Evolutionary conservation across 2,888 invertebrate genomes (phyloP), one percentile per base, ranked within the genome.

Genomic region (Caenorhabditis angaria): DNA sequence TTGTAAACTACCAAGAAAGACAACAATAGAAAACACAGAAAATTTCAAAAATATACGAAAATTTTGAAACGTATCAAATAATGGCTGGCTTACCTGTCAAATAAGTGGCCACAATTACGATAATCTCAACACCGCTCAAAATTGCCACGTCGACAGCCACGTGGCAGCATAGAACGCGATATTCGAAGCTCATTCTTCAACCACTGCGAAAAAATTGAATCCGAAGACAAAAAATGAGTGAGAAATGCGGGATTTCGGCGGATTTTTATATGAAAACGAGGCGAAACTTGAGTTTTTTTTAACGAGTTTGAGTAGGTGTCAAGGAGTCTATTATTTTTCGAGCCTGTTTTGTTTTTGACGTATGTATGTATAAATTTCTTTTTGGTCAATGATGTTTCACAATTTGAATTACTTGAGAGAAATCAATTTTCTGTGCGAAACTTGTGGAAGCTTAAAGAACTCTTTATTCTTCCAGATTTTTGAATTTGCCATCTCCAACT

Each of bases 81-180:
- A n/a, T n/a, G n/a, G n/a, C n/a, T n/a, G n/a, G n/a, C 20, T 54
- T 29, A 80, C 80, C 76, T 67, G 78, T 75, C 51, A 80, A 61
- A 55, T 78, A 80, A 12, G 76, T 69, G 1, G 63, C 27, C 1
- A 77, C 66, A 61, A 80, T 78, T 12, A 75, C 75, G 18, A 75
- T 63, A 12, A 76, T 65, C 60, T 80, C 80, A 27, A 72, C 24
- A 2, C 71, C 61, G 41, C 77, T 67, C 58, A 78, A 63, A 18
- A 78, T 53, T 0, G 78, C 69, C 10, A 77, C 71, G 28, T 76
- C 75, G 14, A 78, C 75, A n/a, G 72, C 72, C 55, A 80, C 78
- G 61, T 80, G 78, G 65, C 76, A 77, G 62, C 78, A 80, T 2
- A 80, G 65, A 51, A 74, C 69, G 20, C 75, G 75, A 51, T 78